phyloP scores from a whole-genome alignment of 2,797 vertebrate genomes.

The Hylomyscus alleni region DNA sequence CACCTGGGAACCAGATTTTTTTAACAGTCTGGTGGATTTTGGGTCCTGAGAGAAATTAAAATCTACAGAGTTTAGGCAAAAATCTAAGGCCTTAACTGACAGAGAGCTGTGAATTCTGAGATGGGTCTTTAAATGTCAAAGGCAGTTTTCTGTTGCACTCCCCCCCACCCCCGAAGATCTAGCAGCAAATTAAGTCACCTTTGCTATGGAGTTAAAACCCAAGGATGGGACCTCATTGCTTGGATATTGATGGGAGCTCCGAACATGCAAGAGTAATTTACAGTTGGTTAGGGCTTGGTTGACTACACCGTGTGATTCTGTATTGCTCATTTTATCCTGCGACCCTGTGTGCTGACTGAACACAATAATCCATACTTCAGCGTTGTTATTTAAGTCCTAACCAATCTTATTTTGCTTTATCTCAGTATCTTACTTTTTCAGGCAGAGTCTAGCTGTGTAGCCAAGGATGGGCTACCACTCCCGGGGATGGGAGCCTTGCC shows the following conservation, averaged over 20 bases:
- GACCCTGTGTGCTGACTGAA: not conserved
- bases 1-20: not conserved
- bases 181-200: not conserved
- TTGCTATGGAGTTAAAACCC: not conserved
- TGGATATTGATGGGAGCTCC: not conserved
- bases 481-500: not conserved
- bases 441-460: not conserved
- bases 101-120: not conserved
- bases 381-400: not conserved
- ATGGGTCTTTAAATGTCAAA: not conserved
- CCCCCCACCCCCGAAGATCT: not conserved
- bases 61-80: not conserved
- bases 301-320: not conserved
- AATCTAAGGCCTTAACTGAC: not conserved
- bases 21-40: not conserved
- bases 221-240: not conserved
- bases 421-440: not conserved
- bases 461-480: not conserved
- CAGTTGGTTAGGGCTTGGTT: not conserved
- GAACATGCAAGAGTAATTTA: not conserved
- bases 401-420: not conserved
- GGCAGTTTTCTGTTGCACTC: not conserved
- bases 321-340: not conserved
- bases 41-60: constrained; percentile 38
- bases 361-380: not conserved